Conservation (phyloP, 2,113 vertebrate species). For the Galbula dea region DNA sequence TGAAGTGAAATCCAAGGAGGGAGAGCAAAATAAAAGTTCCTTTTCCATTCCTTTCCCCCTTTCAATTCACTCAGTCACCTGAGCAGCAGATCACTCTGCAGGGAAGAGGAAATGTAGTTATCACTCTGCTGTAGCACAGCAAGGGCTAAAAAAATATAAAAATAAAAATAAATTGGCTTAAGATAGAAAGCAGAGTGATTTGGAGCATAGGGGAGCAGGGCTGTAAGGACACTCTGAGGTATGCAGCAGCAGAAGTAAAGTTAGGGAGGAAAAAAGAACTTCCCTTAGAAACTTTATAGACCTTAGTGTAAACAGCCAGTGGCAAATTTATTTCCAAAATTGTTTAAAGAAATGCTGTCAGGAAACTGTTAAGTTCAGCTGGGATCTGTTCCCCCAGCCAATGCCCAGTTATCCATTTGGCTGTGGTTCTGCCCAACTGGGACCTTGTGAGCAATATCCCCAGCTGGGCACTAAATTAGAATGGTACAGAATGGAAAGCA, state of each 20-base stretch:
- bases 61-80: background rate
- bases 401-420: background rate
- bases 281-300: background rate
- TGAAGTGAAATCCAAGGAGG: background rate
- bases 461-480: slow-evolving; percentile 63
- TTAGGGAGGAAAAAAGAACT: background rate
- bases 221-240: background rate
- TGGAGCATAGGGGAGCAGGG: background rate
- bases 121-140: background rate
- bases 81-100: background rate
- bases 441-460: slow-evolving; percentile 38
- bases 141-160: background rate
- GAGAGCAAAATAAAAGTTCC: background rate
- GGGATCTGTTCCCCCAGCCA: background rate
- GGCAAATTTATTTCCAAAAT: background rate
- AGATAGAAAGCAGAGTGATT: background rate
- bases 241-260: background rate
- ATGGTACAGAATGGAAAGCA: slow-evolving; percentile 61
- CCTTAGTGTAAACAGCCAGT: background rate
- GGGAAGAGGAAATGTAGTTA: background rate
- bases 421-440: background rate
- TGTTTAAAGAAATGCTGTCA: background rate
- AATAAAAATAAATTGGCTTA: background rate
- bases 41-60: background rate
- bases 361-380: background rate